phyloP scores from a whole-genome alignment of 2,888 invertebrate species.

The Amphipyra tragopoginis region DNA sequence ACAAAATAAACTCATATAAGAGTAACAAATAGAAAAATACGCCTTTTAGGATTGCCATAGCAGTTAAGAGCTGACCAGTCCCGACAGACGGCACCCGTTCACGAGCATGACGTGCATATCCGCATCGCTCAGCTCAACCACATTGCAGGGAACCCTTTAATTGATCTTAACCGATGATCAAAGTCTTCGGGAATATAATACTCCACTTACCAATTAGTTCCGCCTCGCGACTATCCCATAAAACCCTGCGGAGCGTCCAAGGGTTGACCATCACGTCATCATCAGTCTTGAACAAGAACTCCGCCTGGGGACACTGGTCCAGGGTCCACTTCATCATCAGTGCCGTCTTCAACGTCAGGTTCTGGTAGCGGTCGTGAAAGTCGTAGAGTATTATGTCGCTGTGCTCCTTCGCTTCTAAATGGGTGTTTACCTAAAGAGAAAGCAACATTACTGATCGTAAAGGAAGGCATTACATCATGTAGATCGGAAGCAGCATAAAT shows the following conservation, averaged over 20 bases:
- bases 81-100: too few species aligned
- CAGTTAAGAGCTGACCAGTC: too few species aligned
- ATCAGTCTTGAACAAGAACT: slow-evolving; percentile 90
- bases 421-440: slow-evolving; percentile 68
- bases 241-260: slow-evolving; percentile 75
- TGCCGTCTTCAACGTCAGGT: slow-evolving; percentile 58
- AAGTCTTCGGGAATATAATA: too few species aligned
- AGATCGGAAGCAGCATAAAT: too few species aligned
- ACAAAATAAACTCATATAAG: too few species aligned
- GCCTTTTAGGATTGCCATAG: too few species aligned
- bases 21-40: too few species aligned
- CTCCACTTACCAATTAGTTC: slow-evolving; percentile 83
- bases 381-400: slow-evolving; percentile 91
- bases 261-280: slow-evolving; percentile 91
- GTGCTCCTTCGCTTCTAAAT: slow-evolving; percentile 85
- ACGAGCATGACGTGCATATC: too few species aligned
- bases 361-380: slow-evolving; percentile 91
- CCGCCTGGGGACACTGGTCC: slow-evolving; percentile 85
- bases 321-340: slow-evolving; percentile 91
- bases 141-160: too few species aligned
- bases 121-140: too few species aligned
- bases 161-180: too few species aligned
- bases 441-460: neutral
- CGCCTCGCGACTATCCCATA: slow-evolving; percentile 63
- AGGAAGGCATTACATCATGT: too few species aligned